These are phyloP conservation scores for Ophion ventricosus DNA, from an alignment of 2,888 invertebrate species.

Conservation along the genomic window DNA sequence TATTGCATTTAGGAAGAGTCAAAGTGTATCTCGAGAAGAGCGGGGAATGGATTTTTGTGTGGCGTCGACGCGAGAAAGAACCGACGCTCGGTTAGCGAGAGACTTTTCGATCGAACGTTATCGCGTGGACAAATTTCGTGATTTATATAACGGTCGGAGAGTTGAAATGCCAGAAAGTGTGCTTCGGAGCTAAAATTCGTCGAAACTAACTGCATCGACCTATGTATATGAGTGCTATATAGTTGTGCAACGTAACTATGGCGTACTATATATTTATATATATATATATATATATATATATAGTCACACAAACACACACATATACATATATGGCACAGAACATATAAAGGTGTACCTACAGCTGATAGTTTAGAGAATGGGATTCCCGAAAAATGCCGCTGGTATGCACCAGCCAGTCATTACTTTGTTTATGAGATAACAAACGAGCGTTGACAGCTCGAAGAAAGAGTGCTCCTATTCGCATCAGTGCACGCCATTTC, in stretches of 20 bases:
- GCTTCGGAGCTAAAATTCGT: slow-evolving; percentile 55
- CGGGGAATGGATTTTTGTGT: slow-evolving; percentile 18
- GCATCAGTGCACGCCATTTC: slow-evolving; percentile 46
- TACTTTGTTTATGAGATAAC: slow-evolving; percentile 79
- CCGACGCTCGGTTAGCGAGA: slow-evolving; percentile 57
- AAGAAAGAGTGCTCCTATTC: slow-evolving; percentile 72
- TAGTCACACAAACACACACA: neutral
- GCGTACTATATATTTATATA: slow-evolving; percentile 6
- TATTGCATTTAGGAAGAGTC: slow-evolving; percentile 53
- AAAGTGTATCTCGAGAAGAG: slow-evolving; percentile 13
- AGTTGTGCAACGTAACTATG: slow-evolving; percentile 29
- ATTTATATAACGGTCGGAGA: slow-evolving; percentile 61
- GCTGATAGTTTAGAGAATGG: slow-evolving; percentile 54
- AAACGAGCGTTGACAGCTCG: slow-evolving; percentile 76
- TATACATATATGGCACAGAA: slow-evolving; percentile 17
- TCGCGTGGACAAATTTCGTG: slow-evolving; percentile 62
- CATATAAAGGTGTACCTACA: slow-evolving; percentile 15
- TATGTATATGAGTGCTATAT: slow-evolving; percentile 34
- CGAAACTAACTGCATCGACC: slow-evolving; percentile 56
- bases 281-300: slow-evolving; percentile 3
- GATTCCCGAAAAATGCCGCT: slow-evolving; percentile 60
- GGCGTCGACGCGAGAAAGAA: slow-evolving; percentile 50
- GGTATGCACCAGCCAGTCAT: slow-evolving; percentile 71
- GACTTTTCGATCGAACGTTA: slow-evolving; percentile 56
- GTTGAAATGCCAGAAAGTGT: slow-evolving; percentile 51